Evolutionary conservation across 2,888 invertebrate genomes (phyloP), one percentile per base, ranked within the genome.

Genomic region (Habroteleia sp.): DNA sequence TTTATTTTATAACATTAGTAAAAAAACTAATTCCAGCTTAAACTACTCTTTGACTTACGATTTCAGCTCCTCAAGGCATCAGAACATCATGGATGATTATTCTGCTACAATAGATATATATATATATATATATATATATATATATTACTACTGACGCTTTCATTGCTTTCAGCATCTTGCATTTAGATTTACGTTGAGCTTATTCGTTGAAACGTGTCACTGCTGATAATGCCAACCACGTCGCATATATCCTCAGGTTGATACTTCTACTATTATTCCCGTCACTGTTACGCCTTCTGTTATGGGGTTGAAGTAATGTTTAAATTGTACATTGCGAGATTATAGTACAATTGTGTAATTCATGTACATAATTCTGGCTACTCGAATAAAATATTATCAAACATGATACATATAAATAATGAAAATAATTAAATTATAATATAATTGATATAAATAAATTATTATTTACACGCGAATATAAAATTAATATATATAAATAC

Each of bases 151-250:
- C 48, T 29, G 48, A 16, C 29, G 56, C 62, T 72, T 54, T 37
- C 44, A 54, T 54, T 66, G 46, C 66, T 66, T 66, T 56, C 56
- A 56, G 41, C 48, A 31, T 66, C 66, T 35, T 54, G 46, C 56
- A 56, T 66, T 56, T 56, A 48, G 46, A 39, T 48, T 48, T 48
- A 50, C 50, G 41, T 31, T 50, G 56, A 44, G 65, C 44, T 65
- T 54, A 65, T 54, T 42, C 58, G 42, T 58, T 42, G 58, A 13
- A 35, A 58, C 68, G 68, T 58, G 68, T 58, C 58, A 41, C 58
- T 60, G 52, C 60, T 52, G 48, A 68, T 65, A 66, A 66, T 66
- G 54, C 54, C 39, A 66, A 46, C 65, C 54, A 14, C 54, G 42
- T 52, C 35, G 52, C 44, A 52, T 54, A 54, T 66, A 66, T 66